A percentile compares a stretch with the other conserved stretches of the same genome.
Evolutionary conservation across 2,888 invertebrate species (phyloP).

Genomic region (Oscheius sp.): DNA sequence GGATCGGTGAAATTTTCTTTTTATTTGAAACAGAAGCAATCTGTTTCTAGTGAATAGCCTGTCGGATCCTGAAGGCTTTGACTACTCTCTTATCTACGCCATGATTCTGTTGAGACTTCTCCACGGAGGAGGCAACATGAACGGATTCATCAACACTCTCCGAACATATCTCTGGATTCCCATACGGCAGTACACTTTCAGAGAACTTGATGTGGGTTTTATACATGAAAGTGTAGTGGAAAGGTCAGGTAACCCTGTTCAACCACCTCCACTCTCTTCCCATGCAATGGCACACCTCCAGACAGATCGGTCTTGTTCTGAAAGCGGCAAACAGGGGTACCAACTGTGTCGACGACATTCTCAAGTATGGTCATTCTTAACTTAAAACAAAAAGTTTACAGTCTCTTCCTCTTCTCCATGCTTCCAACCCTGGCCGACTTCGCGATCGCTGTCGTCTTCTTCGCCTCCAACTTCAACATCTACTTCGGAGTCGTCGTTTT

Average conservation of each 20-base stretch:
- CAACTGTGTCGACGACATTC: conserved; percentile 91
- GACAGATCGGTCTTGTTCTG: conserved; percentile 96
- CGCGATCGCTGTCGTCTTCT: conserved; percentile 88
- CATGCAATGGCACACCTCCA: conserved; percentile 90
- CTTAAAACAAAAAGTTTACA: conserved; percentile 42
- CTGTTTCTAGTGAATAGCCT: conserved; percentile 81
- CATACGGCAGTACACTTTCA: conserved; percentile 91
- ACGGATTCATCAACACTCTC: conserved; percentile 88
- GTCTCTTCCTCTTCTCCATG: conserved; percentile 85
- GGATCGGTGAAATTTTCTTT: conserved; percentile 82
- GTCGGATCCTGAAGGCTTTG: conserved; percentile 78
- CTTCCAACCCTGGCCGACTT: conserved; percentile 94
- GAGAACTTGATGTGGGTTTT: conserved; percentile 82
- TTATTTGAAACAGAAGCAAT: background rate
- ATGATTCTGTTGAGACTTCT: conserved; percentile 90
- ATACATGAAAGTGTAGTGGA: too few species aligned
- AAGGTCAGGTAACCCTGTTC: conserved; percentile 61
- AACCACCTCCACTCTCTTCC: conserved; percentile 78
- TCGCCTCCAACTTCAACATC: conserved; percentile 87
- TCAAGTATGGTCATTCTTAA: conserved; percentile 77
- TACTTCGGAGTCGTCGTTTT: conserved; percentile 97
- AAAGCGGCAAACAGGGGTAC: conserved; percentile 97
- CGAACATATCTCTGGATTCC: conserved; percentile 93
- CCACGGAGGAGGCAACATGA: conserved; percentile 86
- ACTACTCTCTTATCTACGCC: conserved; percentile 89